phyloP scores from a whole-genome alignment of 2,797 vertebrate species.

The Enteromius unitaeniatus region DNA sequence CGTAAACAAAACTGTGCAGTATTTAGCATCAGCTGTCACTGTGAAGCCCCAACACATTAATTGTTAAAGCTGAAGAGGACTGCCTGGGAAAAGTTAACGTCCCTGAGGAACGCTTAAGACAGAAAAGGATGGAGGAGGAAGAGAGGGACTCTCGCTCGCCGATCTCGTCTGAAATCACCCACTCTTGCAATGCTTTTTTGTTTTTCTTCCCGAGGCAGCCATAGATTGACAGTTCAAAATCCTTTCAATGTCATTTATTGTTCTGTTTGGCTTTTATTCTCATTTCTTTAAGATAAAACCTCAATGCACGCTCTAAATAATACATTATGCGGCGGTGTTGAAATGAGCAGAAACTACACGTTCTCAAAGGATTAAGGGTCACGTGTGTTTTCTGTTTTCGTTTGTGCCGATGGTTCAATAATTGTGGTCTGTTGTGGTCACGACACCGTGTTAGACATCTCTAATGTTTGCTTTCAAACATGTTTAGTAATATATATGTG shows the following conservation, averaged over 20 bases:
- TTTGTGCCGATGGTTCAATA: conserved; percentile 30
- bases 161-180: conserved; percentile 70
- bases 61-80: conserved; percentile 71
- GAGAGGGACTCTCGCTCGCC: conserved; percentile 22
- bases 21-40: conserved; percentile 67
- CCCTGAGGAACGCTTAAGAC: conserved; percentile 70
- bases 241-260: conserved; percentile 70
- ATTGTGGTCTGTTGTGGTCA: conserved; percentile 21
- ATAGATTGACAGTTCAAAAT: conserved; percentile 75
- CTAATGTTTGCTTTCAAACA: conserved; percentile 15
- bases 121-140: conserved; percentile 52
- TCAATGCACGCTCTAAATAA: conserved; percentile 73
- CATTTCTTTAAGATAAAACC: conserved; percentile 51
- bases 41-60: conserved; percentile 64
- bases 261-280: conserved; percentile 60
- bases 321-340: conserved; percentile 66
- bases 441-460: conserved; percentile 2
- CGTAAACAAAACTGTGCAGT: conserved; percentile 60
- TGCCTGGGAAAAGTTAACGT: conserved; percentile 69
- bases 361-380: conserved; percentile 46
- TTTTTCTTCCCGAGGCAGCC: conserved; percentile 67
- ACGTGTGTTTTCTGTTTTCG: conserved; percentile 47
- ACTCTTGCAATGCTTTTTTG: conserved; percentile 67
- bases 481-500: neutral
- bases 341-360: conserved; percentile 50